Evolutionary conservation across 2,797 vertebrate genomes (phyloP).

Genomic region (Notamacropus eugenii): DNA sequence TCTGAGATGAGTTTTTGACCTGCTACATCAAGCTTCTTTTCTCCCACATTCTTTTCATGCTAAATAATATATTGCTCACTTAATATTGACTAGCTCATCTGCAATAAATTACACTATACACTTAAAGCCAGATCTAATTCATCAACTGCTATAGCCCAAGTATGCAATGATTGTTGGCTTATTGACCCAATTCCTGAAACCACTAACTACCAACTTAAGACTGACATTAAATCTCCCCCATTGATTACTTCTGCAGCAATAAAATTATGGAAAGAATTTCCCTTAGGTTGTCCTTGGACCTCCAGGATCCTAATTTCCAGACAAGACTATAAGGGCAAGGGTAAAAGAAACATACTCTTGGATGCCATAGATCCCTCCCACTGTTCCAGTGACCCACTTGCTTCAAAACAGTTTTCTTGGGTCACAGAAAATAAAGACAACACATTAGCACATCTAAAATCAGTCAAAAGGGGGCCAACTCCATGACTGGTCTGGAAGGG

Average conservation of each 20-base stretch:
- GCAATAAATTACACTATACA: background rate
- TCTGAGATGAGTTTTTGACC: background rate
- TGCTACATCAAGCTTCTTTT: background rate
- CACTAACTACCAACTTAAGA: background rate
- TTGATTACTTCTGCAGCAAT: background rate
- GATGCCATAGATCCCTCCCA: background rate
- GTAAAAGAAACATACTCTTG: background rate
- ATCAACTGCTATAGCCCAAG: background rate
- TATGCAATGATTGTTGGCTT: background rate
- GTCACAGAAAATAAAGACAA: background rate
- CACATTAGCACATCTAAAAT: background rate
- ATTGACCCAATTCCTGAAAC: background rate
- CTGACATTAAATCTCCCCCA: background rate
- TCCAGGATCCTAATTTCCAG: background rate
- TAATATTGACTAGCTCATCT: background rate
- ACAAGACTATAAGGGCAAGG: background rate
- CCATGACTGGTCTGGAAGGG: background rate
- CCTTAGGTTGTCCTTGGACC: accelerated
- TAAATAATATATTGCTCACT: background rate
- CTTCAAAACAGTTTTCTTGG: background rate
- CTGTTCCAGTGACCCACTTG: background rate
- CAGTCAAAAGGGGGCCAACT: background rate
- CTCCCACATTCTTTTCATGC: background rate
- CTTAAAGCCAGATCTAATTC: background rate
- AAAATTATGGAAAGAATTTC: background rate